Evolutionary conservation across 1,140 invertebrate genomes (phyloP).

Genomic region (Batillaria attramentaria): DNA sequence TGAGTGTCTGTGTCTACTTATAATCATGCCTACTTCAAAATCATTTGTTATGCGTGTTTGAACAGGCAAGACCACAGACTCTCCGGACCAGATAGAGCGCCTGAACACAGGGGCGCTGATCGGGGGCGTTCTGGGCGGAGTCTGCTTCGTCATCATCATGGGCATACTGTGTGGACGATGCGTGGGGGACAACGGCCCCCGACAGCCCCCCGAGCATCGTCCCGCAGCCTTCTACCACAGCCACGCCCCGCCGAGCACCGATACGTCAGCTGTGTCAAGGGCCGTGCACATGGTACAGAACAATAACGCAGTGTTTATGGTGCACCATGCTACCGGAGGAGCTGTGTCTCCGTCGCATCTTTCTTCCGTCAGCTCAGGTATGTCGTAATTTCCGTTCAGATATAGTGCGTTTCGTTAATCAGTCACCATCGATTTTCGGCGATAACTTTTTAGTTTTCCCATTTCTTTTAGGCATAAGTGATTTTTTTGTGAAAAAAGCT

Average conservation of each 20-base stretch:
- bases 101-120: slow-evolving; percentile 20
- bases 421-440: too few relatives aligned
- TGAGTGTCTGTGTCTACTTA: neutral
- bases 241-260: neutral
- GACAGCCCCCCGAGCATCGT: slow-evolving; percentile 15
- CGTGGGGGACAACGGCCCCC: neutral
- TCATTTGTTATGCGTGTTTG: neutral
- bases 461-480: too few relatives aligned
- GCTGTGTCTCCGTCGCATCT: neutral
- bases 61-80: neutral
- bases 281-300: slow-evolving; percentile 27
- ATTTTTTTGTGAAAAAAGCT: too few relatives aligned
- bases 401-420: too few relatives aligned
- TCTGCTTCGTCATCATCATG: slow-evolving; percentile 17
- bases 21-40: neutral
- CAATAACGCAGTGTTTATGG: slow-evolving; percentile 24
- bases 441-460: too few relatives aligned
- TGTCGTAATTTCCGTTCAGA: too few relatives aligned
- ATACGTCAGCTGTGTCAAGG: neutral
- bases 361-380: too few relatives aligned
- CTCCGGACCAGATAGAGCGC: neutral
- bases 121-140: slow-evolving; percentile 18
- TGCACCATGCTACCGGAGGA: neutral
- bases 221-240: slow-evolving; percentile 23
- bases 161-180: slow-evolving; percentile 17